Percentiles rank a stretch among this genome's conserved stretches.
Evolutionary conservation across 2,113 vertebrate genomes (phyloP).

Genomic region (Mionectes macconnelli): DNA sequence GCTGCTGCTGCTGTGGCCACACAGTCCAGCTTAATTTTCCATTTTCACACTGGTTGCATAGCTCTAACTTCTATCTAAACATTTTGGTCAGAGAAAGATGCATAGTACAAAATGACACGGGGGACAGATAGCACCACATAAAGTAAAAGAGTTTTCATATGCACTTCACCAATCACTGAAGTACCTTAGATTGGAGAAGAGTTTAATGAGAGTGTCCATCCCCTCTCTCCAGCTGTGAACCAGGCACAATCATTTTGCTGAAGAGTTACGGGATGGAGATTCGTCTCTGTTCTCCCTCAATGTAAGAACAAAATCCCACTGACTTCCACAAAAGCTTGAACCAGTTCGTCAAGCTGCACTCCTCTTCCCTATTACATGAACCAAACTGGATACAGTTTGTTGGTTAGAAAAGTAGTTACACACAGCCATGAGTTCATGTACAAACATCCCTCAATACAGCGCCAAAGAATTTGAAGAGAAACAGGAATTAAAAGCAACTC

Average conservation of each 20-base stretch:
- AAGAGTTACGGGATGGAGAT: background rate
- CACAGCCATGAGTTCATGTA: background rate
- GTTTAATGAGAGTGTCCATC: background rate
- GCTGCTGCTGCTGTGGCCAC: background rate
- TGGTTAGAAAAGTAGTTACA: background rate
- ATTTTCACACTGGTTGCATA: background rate
- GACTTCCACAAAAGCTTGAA: background rate
- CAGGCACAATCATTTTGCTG: background rate
- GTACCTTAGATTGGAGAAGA: background rate
- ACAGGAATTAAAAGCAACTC: background rate
- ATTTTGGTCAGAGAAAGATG: background rate
- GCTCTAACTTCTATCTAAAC: background rate
- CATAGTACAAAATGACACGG: background rate
- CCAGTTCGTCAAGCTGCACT: background rate
- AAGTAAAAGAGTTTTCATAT: background rate
- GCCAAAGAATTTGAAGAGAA: background rate
- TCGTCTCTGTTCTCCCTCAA: background rate
- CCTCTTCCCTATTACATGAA: background rate
- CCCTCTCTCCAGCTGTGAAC: background rate
- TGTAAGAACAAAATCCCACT: background rate
- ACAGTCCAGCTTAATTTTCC: background rate
- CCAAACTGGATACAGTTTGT: background rate
- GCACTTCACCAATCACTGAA: background rate
- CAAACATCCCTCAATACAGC: slow-evolving; percentile 1
- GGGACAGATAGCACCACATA: background rate